Evolutionary conservation across 2,888 invertebrate genomes (phyloP), one percentile per base, ranked within the genome.

Genomic region (Petrolisthes cinctipes): DNA sequence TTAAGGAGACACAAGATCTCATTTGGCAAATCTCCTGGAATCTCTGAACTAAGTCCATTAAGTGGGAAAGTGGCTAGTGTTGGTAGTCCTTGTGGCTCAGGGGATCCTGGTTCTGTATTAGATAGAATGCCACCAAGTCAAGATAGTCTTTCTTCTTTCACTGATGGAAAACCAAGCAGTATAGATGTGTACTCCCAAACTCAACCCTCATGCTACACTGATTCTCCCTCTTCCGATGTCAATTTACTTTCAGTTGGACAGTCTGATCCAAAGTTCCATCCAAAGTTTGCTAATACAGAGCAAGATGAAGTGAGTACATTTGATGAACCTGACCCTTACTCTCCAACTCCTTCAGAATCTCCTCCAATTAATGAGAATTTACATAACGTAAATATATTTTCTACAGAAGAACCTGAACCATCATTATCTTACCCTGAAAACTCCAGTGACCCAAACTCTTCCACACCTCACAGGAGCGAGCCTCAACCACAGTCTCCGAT

Each of bases 21-120:
- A 9, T 88, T 88, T 75, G 75, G 75, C 3, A 88, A 66, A 56
- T 88, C 87, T n/a, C 81, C 83, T 20, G 80, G 79, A 11, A 11
- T 71, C 5, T 81, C 84, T 23, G 81, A 88, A 9, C 57, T 54
- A 23, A 88, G 83, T 68, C 83, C 87, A 23, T 4, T 53, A 17
- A 71, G 82, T 56, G 81, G 83, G n/a, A 84, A 73, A 51, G 17
- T 76, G 51, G 51, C 20, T 4, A 54, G 56, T 9, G 23, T 53
- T 81, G 56, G 14, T 57, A 73, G 56, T 81, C 81, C 86, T 9
- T 53, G 57, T 5, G 51, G 53, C 23, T 23, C 9, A 37, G 53
- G 23, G 54, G 61, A 82, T 56, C 80, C 80, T 17, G 51, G 61
- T 17, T 73, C 87, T 23, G 68, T 20, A 53, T 14, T 54, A n/a